Evolutionary conservation across 2,888 invertebrate genomes (phyloP).

Genomic region (Papilio gigon): DNA sequence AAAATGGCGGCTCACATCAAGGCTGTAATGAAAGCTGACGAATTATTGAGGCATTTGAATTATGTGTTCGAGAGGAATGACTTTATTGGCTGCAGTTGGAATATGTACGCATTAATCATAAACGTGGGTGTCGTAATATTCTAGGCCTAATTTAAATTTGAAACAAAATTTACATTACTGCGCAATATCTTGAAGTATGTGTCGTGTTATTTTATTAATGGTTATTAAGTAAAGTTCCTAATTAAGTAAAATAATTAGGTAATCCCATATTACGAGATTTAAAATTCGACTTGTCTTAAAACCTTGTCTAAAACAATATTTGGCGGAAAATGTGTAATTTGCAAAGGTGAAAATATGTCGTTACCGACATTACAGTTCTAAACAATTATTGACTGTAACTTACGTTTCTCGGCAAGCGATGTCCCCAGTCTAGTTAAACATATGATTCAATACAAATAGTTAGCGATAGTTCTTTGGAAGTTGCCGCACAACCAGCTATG

Average conservation of each 20-base stretch:
- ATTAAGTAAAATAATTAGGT: too few species aligned
- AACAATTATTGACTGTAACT: neutral
- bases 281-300: too few species aligned
- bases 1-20: slow-evolving; percentile 3
- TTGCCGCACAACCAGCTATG: slow-evolving; percentile 4
- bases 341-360: too few species aligned
- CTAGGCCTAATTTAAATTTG: too few species aligned
- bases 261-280: too few species aligned
- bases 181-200: too few species aligned
- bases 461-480: slow-evolving; percentile 10
- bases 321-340: too few species aligned
- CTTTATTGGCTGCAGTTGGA: neutral
- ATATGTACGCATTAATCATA: neutral
- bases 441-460: slow-evolving; percentile 28
- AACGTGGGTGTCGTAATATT: too few species aligned
- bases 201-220: too few species aligned
- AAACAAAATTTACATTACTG: too few species aligned
- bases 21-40: slow-evolving; percentile 11
- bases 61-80: neutral
- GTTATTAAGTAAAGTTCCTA: too few species aligned
- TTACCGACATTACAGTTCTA: neutral
- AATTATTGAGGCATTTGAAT: slow-evolving; percentile 5
- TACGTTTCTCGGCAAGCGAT: neutral
- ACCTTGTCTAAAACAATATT: too few species aligned
- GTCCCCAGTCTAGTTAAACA: neutral